These are phyloP conservation scores for Diaprepes abbreviatus DNA, from an alignment of 2,888 invertebrate genomes.

Conservation along the genomic window DNA sequence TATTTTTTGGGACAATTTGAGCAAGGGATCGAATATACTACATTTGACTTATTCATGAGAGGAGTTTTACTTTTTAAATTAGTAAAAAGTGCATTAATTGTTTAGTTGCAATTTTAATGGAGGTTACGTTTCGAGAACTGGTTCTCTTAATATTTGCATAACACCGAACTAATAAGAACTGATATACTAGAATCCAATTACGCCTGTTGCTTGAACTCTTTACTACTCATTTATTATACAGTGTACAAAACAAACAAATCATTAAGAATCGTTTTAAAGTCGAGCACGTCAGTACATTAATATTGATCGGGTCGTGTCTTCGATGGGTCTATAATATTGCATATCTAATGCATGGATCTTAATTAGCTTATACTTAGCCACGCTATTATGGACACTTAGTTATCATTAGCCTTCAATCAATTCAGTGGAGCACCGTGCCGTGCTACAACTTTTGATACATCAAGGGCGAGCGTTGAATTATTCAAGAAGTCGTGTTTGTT, in stretches of 20 bases:
- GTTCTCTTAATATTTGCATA: too few species aligned
- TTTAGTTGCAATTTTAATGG: too few species aligned
- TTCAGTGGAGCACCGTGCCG: constrained; percentile 3
- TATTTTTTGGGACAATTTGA: too few species aligned
- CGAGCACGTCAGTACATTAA: constrained; percentile 45
- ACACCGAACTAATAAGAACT: too few species aligned
- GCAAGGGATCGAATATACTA: too few species aligned
- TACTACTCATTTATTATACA: not conserved
- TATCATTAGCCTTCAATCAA: constrained; percentile 62
- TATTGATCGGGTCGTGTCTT: constrained; percentile 55
- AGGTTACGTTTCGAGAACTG: too few species aligned
- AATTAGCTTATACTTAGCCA: constrained; percentile 63
- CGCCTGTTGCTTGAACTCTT: not conserved
- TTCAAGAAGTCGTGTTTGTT: too few species aligned
- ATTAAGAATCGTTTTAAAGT: constrained; percentile 32
- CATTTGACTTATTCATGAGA: too few species aligned
- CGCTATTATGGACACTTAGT: constrained; percentile 63
- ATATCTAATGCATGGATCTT: constrained; percentile 64
- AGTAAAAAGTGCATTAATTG: too few species aligned
- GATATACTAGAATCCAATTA: too few species aligned
- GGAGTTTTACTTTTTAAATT: too few species aligned
- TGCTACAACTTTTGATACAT: not conserved
- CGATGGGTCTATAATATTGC: constrained; percentile 53
- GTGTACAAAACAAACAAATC: constrained; percentile 27
- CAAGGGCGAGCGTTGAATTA: too few species aligned